Evolutionary conservation across 2,888 invertebrate genomes (phyloP), one percentile per base, ranked within the genome.

Genomic region (Dolichomitus sp.): DNA sequence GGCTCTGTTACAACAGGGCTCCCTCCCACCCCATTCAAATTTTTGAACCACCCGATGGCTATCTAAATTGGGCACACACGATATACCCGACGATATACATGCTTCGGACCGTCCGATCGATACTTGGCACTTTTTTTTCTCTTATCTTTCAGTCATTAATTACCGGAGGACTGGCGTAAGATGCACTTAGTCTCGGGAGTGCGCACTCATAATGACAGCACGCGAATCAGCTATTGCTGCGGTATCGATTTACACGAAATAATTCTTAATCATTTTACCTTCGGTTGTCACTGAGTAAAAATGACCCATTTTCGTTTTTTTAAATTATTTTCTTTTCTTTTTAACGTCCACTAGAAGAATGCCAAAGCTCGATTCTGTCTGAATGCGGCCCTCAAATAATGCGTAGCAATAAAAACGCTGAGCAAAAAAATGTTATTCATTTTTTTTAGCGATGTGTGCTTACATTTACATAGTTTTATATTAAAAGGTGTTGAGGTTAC

Each of bases 41-140:
- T 86, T 89, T 85, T 87, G 86, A 88, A 85, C 84, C 88, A 66
- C 52, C 83, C 86, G 90, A 90, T 90, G 75, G 83, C 85, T 89
- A 89, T 90, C 90, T 90, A 90, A 90, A 90, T 89, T 89, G 88
- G 87, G 63, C 75, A 65, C 69, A 57, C 78, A 59, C 79, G 70
- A 79, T 82, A 79, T 69, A 69, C 57, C 69, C 54, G 12, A 65
- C 37, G 80, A 72, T 74, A 69, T 50, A 74, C 37, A 9, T 40
- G 17, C 61, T 19, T 4, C 11, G 59, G 9, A 30, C 50, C 27
- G 27, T 48, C 73, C 73, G 77, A 69, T 75, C 79, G 54, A 75
- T 50, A 79, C 48, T 84, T 48, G 70, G 37, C 42, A 50, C 65
- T 65, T 74, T 63, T 81, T 70, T 76, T 69, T 27, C 69, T 57